phyloP scores from a whole-genome alignment of 2,797 vertebrate species.

The Siniperca undulata region DNA sequence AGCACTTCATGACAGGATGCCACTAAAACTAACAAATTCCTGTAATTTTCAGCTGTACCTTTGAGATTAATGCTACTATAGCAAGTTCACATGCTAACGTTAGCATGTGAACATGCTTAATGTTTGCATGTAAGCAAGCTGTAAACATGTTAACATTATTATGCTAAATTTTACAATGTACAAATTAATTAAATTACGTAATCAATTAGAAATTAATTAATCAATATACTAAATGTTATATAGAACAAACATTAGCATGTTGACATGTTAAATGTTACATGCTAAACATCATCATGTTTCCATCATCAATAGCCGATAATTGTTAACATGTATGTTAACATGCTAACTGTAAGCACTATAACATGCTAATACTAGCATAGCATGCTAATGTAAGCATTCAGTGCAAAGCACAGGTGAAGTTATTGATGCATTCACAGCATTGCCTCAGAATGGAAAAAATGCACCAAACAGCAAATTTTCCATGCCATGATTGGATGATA shows the following conservation, averaged over 20 bases:
- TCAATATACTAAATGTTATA: background rate
- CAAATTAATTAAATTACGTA: background rate
- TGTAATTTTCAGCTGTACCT: background rate
- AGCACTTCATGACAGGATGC: background rate
- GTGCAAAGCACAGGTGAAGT: background rate
- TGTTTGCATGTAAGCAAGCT: too few species aligned
- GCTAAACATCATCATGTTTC: background rate
- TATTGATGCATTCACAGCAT: background rate
- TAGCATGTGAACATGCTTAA: background rate
- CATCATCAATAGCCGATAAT: background rate
- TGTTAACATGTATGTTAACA: background rate
- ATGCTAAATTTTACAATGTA: background rate
- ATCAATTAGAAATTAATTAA: background rate
- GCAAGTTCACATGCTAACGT: background rate
- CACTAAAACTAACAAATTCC: background rate
- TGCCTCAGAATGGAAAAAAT: background rate
- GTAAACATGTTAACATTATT: background rate
- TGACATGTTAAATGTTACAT: background rate
- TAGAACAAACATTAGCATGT: background rate
- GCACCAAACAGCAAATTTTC: background rate
- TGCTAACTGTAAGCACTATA: background rate
- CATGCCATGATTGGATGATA: background rate
- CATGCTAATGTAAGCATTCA: background rate
- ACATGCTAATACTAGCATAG: too few species aligned
- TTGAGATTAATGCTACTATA: background rate